Conservation (phyloP, 2,113 vertebrate genomes). For the Atrichornis clamosus region DNA sequence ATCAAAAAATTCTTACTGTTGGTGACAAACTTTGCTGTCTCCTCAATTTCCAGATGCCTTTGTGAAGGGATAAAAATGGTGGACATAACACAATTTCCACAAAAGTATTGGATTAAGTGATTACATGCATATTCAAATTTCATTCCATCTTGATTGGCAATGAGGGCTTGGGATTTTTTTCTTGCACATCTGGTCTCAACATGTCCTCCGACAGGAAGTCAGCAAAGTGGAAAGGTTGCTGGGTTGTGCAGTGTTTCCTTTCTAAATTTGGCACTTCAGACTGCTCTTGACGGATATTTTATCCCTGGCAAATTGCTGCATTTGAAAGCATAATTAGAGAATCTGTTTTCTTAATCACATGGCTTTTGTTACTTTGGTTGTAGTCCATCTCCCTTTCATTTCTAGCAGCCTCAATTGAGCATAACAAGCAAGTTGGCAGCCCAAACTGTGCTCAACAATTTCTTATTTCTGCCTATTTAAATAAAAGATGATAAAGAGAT, state of each 20-base stretch:
- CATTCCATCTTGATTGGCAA: constrained; percentile 56
- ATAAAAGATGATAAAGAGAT: constrained; percentile 67
- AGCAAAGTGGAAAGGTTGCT: constrained; percentile 82
- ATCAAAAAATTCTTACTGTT: neutral
- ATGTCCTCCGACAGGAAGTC: constrained; percentile 88
- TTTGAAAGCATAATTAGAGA: constrained; percentile 94
- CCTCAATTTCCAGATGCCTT: constrained; percentile 35
- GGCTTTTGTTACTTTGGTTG: constrained; percentile 79
- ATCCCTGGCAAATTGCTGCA: constrained; percentile 91
- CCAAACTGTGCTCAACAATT: constrained; percentile 46
- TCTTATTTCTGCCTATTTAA: constrained; percentile 65
- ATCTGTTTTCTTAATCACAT: constrained; percentile 93
- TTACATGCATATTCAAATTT: constrained; percentile 65
- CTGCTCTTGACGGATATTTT: constrained; percentile 95
- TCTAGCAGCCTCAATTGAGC: constrained; percentile 65
- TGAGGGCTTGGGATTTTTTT: constrained; percentile 34
- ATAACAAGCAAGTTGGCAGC: constrained; percentile 67
- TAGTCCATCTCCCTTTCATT: constrained; percentile 71
- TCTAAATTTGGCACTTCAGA: constrained; percentile 82
- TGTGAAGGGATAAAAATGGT: constrained; percentile 26
- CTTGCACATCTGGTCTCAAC: constrained; percentile 91
- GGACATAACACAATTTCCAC: constrained; percentile 42
- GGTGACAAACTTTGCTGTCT: neutral
- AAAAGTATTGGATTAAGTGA: constrained; percentile 58
- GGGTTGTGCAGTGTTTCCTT: constrained; percentile 88